Evolutionary conservation across 2,113 vertebrate genomes (phyloP).

Genomic region (Cyprinodon variegatus): DNA sequence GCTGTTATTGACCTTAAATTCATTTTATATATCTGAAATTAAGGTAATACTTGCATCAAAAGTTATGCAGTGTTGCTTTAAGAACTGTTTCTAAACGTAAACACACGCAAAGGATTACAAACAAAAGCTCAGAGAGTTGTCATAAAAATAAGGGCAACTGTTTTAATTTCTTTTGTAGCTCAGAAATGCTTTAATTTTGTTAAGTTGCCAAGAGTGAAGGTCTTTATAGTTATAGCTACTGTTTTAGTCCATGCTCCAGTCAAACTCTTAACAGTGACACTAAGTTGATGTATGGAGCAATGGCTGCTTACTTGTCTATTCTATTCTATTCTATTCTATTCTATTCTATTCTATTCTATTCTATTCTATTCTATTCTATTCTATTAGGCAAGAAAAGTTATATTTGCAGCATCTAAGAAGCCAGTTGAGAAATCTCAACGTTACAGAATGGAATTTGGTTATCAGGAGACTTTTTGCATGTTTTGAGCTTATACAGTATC

Average conservation of each 20-base stretch:
- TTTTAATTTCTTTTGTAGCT: neutral
- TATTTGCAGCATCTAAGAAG: conserved; percentile 3
- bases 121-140: conserved; percentile 7
- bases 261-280: neutral
- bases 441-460: neutral
- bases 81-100: conserved; percentile 6
- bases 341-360: neutral
- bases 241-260: neutral
- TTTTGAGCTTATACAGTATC: conserved; percentile 11
- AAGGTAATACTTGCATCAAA: no score
- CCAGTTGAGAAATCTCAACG: neutral
- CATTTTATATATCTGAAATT: no score
- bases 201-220: no score
- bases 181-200: neutral
- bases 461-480: conserved; percentile 6
- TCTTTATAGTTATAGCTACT: no score
- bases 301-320: neutral
- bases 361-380: neutral
- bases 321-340: neutral
- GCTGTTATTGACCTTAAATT: no score
- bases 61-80: conserved; percentile 1
- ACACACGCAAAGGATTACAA: neutral
- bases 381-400: neutral
- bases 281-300: neutral
- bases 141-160: conserved; percentile 11